These are phyloP conservation scores for Drosophila tanythrix DNA, from an alignment of 2,888 invertebrate genomes.

Conservation along the genomic window DNA sequence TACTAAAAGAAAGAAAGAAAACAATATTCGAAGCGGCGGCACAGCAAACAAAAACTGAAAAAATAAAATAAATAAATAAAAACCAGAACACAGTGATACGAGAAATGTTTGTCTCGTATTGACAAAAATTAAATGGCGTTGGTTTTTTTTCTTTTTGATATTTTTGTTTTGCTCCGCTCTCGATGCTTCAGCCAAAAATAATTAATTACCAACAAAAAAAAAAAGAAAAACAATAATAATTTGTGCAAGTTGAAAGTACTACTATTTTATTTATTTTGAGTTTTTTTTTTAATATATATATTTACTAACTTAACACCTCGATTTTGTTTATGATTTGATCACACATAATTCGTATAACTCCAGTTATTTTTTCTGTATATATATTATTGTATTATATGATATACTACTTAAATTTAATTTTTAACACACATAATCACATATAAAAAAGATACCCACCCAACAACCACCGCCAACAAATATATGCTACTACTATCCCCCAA, in stretches of 20 bases:
- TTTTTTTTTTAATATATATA: slow-evolving; percentile 39
- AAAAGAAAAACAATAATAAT: slow-evolving; percentile 51
- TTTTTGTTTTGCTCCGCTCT: slow-evolving; percentile 49
- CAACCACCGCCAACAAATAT: slow-evolving; percentile 40
- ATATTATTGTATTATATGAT: slow-evolving; percentile 50
- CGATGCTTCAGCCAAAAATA: slow-evolving; percentile 40
- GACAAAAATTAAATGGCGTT: background rate
- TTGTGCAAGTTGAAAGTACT: slow-evolving; percentile 84
- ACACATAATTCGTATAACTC: slow-evolving; percentile 64
- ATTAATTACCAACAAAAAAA: slow-evolving; percentile 30
- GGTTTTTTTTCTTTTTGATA: slow-evolving; percentile 18
- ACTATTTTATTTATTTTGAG: slow-evolving; percentile 55
- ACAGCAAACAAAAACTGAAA: slow-evolving; percentile 38
- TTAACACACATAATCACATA: slow-evolving; percentile 52
- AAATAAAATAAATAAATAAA: slow-evolving; percentile 32
- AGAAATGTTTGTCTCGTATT: slow-evolving; percentile 16
- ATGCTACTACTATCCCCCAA: slow-evolving; percentile 34
- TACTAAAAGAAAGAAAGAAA: slow-evolving; percentile 48
- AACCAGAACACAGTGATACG: slow-evolving; percentile 35
- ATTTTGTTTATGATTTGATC: slow-evolving; percentile 63
- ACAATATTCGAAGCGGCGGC: slow-evolving; percentile 45
- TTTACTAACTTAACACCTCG: slow-evolving; percentile 61
- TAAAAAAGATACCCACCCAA: slow-evolving; percentile 28
- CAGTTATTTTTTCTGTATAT: slow-evolving; percentile 61
- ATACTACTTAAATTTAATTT: slow-evolving; percentile 47